phyloP scores from a whole-genome alignment of 2,888 invertebrate genomes.

The Monoplex corrugatus region DNA sequence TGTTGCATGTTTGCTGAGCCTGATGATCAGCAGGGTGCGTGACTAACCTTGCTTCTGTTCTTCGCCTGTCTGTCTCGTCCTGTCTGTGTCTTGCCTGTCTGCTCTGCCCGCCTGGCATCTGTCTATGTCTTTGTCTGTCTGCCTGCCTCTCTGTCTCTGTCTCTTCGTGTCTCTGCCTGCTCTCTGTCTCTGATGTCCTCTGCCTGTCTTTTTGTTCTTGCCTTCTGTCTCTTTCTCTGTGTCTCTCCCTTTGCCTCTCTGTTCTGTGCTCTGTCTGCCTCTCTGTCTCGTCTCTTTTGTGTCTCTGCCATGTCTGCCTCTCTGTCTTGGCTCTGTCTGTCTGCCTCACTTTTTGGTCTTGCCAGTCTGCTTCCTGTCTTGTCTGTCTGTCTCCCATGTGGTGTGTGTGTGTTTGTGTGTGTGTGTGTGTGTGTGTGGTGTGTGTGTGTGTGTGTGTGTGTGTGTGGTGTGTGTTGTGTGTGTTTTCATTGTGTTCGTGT shows the following conservation, averaged over 20 bases:
- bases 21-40: background rate
- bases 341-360: slow-evolving; percentile 26
- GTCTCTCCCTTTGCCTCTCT: background rate
- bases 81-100: background rate
- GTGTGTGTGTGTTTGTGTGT: background rate
- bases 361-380: background rate
- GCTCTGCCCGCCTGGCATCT: too few species aligned
- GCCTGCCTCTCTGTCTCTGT: too few species aligned
- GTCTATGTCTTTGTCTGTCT: too few species aligned
- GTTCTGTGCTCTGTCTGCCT: background rate
- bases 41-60: too few species aligned
- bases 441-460: background rate
- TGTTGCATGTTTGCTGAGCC: too few species aligned
- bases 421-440: background rate
- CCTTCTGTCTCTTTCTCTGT: too few species aligned
- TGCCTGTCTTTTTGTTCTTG: background rate
- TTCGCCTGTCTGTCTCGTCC: background rate
- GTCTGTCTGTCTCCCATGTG: background rate
- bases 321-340: background rate
- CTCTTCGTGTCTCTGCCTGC: too few species aligned
- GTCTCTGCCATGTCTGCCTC: background rate
- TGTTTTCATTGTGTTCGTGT: too few species aligned
- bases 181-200: background rate
- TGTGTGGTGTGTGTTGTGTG: background rate
- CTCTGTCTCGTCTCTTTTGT: background rate